Evolutionary conservation across 2,797 vertebrate genomes (phyloP).

Genomic region (Sebastes elongatus): DNA sequence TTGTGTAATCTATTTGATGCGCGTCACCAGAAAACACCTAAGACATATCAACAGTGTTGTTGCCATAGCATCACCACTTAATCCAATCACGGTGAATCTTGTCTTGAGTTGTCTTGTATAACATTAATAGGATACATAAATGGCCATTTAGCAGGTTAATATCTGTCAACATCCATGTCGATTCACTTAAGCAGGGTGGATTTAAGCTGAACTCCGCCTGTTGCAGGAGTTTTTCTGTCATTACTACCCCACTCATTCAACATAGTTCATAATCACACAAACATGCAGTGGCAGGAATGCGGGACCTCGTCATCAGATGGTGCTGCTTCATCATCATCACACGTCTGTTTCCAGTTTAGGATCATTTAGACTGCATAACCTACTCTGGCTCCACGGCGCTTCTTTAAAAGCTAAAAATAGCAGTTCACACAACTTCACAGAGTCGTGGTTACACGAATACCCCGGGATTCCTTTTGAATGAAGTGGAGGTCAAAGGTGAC

Average conservation of each 20-base stretch:
- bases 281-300: conserved; percentile 2
- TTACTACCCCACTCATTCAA: background rate
- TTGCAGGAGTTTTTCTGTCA: background rate
- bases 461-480: conserved; percentile 52
- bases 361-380: background rate
- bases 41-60: background rate
- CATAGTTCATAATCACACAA: background rate
- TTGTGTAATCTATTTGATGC: background rate
- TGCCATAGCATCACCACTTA: background rate
- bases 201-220: background rate
- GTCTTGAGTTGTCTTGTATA: background rate
- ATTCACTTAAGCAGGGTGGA: background rate
- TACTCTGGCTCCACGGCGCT: conserved; percentile 13
- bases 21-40: background rate
- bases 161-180: background rate
- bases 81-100: background rate
- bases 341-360: conserved; percentile 48
- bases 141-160: background rate
- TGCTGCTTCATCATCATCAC: conserved; percentile 18
- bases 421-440: background rate
- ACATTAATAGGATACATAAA: background rate
- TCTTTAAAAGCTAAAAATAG: conserved; percentile 54
- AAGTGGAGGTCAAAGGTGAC: conserved; percentile 50
- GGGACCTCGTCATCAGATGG: background rate
- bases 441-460: conserved; percentile 23